Percentiles rank a stretch among this genome's conserved stretches.
These are phyloP conservation scores for Lota lota DNA, from an alignment of 2,113 vertebrate species.

Conservation along the genomic window DNA sequence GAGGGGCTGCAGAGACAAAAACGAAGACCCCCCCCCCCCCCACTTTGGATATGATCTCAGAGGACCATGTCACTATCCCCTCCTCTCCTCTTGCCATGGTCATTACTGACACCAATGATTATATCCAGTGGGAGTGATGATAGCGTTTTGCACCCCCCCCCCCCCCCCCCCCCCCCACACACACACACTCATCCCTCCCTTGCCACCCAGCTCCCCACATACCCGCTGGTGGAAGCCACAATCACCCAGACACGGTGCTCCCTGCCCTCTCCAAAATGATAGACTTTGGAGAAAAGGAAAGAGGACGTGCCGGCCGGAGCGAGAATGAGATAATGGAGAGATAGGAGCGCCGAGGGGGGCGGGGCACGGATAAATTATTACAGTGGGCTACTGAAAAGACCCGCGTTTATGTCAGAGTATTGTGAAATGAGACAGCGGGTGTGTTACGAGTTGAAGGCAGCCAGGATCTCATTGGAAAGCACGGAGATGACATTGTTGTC, in stretches of 20 bases:
- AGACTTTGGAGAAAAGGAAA: conserved; percentile 71
- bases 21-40: too few species aligned
- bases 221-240: conserved; percentile 74
- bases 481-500: too few species aligned
- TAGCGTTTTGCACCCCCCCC: conserved; percentile 74
- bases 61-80: conserved; percentile 54
- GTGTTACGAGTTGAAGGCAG: too few species aligned
- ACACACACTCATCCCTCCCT: too few species aligned
- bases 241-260: conserved; percentile 60
- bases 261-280: conserved; percentile 68
- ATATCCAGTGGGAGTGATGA: conserved; percentile 79
- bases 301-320: conserved; percentile 71
- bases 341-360: conserved; percentile 25
- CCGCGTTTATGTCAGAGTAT: conserved; percentile 69
- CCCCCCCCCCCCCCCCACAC: too few species aligned
- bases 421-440: too few species aligned
- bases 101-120: conserved; percentile 76
- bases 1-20: conserved; percentile 53
- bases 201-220: too few species aligned
- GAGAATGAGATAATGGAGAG: conserved; percentile 57
- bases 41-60: conserved; percentile 51
- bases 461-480: too few species aligned
- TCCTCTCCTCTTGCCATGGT: conserved; percentile 49
- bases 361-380: conserved; percentile 69
- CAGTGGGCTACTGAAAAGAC: conserved; percentile 42